Evolutionary conservation across 2,888 invertebrate genomes (phyloP), one percentile per base, ranked within the genome.

Genomic region (Tridacna crocea): DNA sequence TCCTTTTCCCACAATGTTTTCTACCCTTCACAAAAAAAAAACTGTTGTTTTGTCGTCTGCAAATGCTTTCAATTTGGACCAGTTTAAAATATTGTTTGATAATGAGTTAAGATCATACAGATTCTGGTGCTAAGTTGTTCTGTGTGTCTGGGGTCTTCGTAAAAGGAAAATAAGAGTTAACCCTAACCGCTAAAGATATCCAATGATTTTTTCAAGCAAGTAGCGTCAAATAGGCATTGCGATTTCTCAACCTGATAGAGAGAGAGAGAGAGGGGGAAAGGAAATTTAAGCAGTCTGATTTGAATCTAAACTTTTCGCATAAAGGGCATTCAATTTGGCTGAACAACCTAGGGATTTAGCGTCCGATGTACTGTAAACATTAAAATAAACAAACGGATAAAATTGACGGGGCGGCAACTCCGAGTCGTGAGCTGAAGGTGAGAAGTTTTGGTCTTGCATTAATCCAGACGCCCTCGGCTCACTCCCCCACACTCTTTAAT

Each of bases 361-460:
- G 46, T 70, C 70, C 22, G 22, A 51, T 70, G 48, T 70, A 51
- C 51, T 36, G 22, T 51, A 70, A 70, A 70, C 70, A n/a, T 24
- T 22, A 24, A 36, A 24, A 70, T 51, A 70, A 70, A 70, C 70
- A 46, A 15, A n/a, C 47, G 68, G 68, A 68, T 68, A 68, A 10
- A n/a, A 12, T 17, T 24, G 48, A 0, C 13, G 12, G 70, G 70
- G 70, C 22, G 70, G 70, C 24, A 36, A 48, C 51, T 19, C 51
- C 12, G 15, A 22, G 48, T 4, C 70, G n/a, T 70, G 70, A 70
- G 24, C 51, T 8, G 36, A 24, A 24, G 12, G 70, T 70, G 70
- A 46, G 70, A 70, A 51, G 26, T 70, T 70, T 51, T n/a, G 26
- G 22, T 26, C 24, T 13, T 13, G 26, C 24, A 13, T 22, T 61